These are phyloP conservation scores for Spilarctia lutea DNA, from an alignment of 2,888 invertebrate species.

Conservation along the genomic window DNA sequence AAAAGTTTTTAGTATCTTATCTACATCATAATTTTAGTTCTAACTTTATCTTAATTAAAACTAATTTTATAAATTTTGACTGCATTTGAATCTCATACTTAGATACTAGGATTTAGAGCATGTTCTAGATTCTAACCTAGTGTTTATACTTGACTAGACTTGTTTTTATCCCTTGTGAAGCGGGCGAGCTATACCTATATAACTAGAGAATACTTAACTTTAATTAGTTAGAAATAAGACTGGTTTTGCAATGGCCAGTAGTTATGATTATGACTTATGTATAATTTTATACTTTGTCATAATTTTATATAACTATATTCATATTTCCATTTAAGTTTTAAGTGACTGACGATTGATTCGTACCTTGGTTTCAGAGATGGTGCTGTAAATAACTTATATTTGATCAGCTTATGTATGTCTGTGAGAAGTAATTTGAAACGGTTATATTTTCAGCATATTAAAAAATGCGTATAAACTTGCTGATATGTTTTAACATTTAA, in stretches of 20 bases:
- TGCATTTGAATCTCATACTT: slow-evolving; percentile 15
- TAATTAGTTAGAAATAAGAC: not conserved
- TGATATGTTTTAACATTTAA: not conserved
- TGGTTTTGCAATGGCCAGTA: not conserved
- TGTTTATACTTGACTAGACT: slow-evolving; percentile 44
- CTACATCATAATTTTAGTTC: slow-evolving; percentile 2
- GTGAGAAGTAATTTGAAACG: not conserved
- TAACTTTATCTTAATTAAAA: not conserved
- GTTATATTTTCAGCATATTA: not conserved
- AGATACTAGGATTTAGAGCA: slow-evolving; percentile 59
- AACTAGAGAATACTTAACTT: slow-evolving; percentile 13
- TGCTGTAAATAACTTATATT: not conserved
- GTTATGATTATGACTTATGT: not conserved
- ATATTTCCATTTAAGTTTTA: not conserved
- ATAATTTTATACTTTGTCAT: not conserved
- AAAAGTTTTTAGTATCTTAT: not conserved
- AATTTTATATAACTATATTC: not conserved
- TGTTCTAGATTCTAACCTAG: slow-evolving; percentile 61
- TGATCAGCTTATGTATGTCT: not conserved
- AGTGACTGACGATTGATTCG: not conserved
- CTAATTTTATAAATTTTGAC: not conserved
- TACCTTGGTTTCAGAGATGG: not conserved
- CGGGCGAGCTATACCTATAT: slow-evolving; percentile 72
- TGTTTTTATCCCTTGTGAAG: slow-evolving; percentile 52
- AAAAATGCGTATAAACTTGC: too few relatives aligned